phyloP scores from a whole-genome alignment of 2,888 invertebrate genomes.

The Creontiades dilutus region DNA sequence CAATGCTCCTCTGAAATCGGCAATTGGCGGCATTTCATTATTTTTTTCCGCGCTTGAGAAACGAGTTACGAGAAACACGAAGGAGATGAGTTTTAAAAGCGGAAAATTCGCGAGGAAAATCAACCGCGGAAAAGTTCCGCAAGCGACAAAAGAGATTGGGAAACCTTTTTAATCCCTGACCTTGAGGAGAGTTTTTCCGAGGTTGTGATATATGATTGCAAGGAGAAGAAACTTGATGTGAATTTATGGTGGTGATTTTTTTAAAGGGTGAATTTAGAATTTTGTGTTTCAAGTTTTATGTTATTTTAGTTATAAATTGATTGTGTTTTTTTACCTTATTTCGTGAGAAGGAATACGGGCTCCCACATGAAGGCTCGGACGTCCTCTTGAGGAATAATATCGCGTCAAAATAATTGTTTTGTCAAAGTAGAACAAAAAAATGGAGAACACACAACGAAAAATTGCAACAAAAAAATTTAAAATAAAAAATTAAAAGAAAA shows the following conservation, averaged over 20 bases:
- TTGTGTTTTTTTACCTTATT: constrained; percentile 64
- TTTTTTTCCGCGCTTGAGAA: too few relatives aligned
- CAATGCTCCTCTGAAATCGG: neutral
- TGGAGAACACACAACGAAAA: neutral
- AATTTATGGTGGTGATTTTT: too few relatives aligned
- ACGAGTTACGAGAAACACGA: neutral
- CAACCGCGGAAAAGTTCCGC: neutral
- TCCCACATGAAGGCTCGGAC: constrained; percentile 71
- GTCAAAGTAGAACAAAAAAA: neutral
- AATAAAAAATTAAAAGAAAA: neutral
- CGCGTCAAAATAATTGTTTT: constrained; percentile 56
- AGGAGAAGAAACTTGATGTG: too few relatives aligned
- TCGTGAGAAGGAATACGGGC: constrained; percentile 70
- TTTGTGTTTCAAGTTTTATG: neutral
- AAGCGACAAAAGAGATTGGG: neutral
- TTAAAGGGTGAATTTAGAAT: neutral
- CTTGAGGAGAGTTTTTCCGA: constrained; percentile 2
- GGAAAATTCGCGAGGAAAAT: neutral
- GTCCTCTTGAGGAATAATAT: constrained; percentile 61
- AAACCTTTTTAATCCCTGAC: neutral
- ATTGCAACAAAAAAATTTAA: neutral
- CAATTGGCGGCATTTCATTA: neutral
- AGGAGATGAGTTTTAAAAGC: neutral
- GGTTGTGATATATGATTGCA: neutral
- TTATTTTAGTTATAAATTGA: constrained; percentile 4